Conservation (phyloP, 2,113 vertebrate species). For the Apteryx mantelli region DNA sequence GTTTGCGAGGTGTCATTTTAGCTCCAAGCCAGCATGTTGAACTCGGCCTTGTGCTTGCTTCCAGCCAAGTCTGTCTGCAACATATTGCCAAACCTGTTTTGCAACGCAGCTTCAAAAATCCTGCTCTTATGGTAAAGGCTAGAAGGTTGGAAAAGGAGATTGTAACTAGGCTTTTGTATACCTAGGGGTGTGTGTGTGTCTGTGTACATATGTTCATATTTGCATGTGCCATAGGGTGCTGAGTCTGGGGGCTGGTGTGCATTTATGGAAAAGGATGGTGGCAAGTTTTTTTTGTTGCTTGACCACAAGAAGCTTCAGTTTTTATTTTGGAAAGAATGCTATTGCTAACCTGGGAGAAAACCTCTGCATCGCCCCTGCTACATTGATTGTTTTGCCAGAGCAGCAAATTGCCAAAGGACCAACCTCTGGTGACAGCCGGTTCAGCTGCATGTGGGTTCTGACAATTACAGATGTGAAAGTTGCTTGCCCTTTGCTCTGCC, state of each 20-base stretch:
- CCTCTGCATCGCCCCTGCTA: accelerated
- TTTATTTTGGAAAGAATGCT: not conserved
- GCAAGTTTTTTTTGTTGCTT: not conserved
- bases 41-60: slow-evolving; percentile 6
- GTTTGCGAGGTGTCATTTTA: slow-evolving; percentile 13
- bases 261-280: not conserved
- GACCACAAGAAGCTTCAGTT: not conserved
- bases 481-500: not conserved
- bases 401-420: not conserved
- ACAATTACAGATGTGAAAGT: not conserved
- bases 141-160: not conserved
- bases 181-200: accelerated
- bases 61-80: slow-evolving; percentile 50
- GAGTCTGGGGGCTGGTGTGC: not conserved
- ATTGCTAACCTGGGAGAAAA: not conserved
- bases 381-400: not conserved
- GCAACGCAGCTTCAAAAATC: slow-evolving; percentile 1
- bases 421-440: not conserved
- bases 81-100: slow-evolving; percentile 44
- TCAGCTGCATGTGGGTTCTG: accelerated
- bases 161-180: not conserved
- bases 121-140: not conserved
- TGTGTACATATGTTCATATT: not conserved
- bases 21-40: slow-evolving; percentile 15
- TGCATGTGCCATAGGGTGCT: accelerated